Evolutionary conservation across 2,797 vertebrate species (phyloP).

Genomic region (Merluccius polli): DNA sequence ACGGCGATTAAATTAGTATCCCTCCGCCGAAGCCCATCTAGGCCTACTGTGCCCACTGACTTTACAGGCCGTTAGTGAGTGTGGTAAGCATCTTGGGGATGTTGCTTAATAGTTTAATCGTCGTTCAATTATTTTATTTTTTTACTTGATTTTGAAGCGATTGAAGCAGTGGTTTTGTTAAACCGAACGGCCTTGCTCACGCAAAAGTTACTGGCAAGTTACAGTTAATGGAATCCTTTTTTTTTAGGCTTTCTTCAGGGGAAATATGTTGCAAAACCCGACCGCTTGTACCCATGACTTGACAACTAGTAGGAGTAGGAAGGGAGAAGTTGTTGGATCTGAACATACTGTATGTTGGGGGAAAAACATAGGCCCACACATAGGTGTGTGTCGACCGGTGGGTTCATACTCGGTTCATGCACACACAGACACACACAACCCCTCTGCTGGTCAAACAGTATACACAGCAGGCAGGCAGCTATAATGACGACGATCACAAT

Average conservation of each 20-base stretch:
- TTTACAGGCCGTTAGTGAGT: conserved; percentile 15
- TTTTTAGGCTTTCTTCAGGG: not conserved
- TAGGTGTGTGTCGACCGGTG: not conserved
- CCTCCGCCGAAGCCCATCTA: conserved; percentile 79
- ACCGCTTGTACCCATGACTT: not conserved
- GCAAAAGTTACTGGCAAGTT: not conserved
- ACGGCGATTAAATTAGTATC: conserved; percentile 85
- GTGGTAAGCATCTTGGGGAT: not conserved
- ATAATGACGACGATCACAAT: not conserved
- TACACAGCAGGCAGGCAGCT: not conserved
- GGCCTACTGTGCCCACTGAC: conserved; percentile 3
- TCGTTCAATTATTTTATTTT: not conserved
- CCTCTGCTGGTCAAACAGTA: not conserved
- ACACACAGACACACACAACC: not conserved
- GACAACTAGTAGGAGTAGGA: not conserved
- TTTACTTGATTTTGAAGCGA: not conserved
- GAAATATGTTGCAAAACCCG: not conserved
- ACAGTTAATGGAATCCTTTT: not conserved
- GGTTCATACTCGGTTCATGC: too few species aligned
- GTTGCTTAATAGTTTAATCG: not conserved
- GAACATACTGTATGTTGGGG: not conserved
- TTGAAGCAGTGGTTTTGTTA: not conserved
- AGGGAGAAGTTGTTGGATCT: not conserved
- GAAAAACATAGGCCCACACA: not conserved
- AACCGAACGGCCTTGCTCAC: not conserved